These are phyloP conservation scores for Halictus quadricinctus DNA, from an alignment of 2,888 invertebrate genomes.

Conservation along the genomic window DNA sequence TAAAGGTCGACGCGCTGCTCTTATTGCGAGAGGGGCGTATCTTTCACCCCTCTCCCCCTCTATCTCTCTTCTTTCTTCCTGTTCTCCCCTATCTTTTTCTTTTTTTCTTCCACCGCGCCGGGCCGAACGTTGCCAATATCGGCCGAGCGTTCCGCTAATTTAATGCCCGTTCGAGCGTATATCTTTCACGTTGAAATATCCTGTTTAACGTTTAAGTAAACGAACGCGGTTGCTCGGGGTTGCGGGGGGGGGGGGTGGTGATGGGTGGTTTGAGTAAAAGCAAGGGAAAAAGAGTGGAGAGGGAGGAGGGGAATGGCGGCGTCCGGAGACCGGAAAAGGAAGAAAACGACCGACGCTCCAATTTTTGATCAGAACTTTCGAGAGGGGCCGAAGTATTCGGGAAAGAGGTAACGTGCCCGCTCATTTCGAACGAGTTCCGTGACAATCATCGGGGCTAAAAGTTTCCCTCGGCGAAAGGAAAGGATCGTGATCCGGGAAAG, in stretches of 20 bases:
- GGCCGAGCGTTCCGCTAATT: slow-evolving; percentile 4
- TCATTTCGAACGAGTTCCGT: slow-evolving; percentile 49
- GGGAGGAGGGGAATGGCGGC: neutral
- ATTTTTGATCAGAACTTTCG: slow-evolving; percentile 24
- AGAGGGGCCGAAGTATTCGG: slow-evolving; percentile 27
- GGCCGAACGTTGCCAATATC: slow-evolving; percentile 1
- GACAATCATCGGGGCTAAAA: slow-evolving; percentile 46
- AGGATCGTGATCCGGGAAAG: slow-evolving; percentile 43
- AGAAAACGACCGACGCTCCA: neutral
- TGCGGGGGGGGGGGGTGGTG: no score
- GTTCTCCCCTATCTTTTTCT: neutral
- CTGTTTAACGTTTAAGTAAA: slow-evolving; percentile 14
- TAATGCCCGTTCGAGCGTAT: neutral
- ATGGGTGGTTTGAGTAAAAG: neutral
- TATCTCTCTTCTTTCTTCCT: neutral
- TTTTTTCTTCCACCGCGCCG: neutral
- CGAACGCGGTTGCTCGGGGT: neutral
- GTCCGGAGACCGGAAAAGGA: neutral
- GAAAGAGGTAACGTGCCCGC: slow-evolving; percentile 39
- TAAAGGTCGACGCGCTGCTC: slow-evolving; percentile 32
- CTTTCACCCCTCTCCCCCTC: neutral
- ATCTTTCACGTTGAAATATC: slow-evolving; percentile 10
- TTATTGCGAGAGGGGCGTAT: slow-evolving; percentile 2
- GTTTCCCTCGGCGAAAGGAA: slow-evolving; percentile 30
- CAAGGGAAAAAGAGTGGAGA: neutral